Base-by-base conservation (phyloP, 2,888 invertebrate genomes). In the Amiota mariae region DNA sequence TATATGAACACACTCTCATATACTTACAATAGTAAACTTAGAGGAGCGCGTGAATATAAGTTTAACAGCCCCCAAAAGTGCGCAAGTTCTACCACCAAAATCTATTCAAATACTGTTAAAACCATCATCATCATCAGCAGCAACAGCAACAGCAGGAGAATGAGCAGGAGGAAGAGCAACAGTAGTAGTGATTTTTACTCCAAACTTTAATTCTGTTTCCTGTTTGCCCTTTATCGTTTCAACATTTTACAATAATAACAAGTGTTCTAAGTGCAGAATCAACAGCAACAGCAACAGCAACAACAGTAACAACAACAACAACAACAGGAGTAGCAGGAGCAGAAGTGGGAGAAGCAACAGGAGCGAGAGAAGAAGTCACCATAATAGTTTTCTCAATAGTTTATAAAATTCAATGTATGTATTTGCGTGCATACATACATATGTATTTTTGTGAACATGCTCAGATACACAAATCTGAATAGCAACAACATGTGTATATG, bases 371-470 rank as follows among this genome's bases (percentile, higher is more conserved):
- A 67, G 15, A 8, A 49, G 51, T 3, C 18, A 76, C 76, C 79
- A 75, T 78, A 77, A 84, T 84, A 84, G 85, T 85, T 84, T 81
- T 80, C 80, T 75, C 80, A 85, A 84, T 84, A 85, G 84, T 85
- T 85, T 85, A 77, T 15, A 84, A 84, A 82, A 82, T 36, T 36
- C 36, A 36, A 36, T 36, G 36, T 36, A 6, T 36, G 24, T n/a
- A n/a, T n/a, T n/a, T n/a, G n/a, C n/a, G n/a, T 24, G 24, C 76
- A 56, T 72, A 73, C 72, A 71, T 61, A 57, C 64, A 20, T 46
- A 71, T 24, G 61, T 71, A 68, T 67, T 1, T 24, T 24, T 24
- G 36, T 36, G 36, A 36, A 36, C 36, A 36, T 36, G 36, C 8
- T 36, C 36, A 36, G 36, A 71, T 54, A 72, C 72, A 64, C 72